Evolutionary conservation across 2,113 vertebrate genomes (phyloP), one percentile per base, ranked within the genome.

Genomic region (Engraulis encrasicolus): DNA sequence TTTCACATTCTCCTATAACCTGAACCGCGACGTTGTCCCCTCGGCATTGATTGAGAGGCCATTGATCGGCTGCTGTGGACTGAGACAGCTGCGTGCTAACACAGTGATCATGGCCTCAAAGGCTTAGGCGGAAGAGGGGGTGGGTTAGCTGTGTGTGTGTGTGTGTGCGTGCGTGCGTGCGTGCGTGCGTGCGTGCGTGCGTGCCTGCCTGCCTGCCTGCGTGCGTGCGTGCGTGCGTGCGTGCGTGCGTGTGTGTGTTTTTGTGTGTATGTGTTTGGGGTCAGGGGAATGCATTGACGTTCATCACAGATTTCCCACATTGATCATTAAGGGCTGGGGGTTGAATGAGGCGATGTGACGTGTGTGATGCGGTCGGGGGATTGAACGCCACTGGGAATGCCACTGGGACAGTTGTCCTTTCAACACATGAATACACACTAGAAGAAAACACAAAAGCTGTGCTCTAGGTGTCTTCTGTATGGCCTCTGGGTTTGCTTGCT

Each of bases 241-340:
- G n/a, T n/a, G n/a, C n/a, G n/a, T n/a, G n/a, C n/a, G n/a, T n/a
- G n/a, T n/a, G n/a, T n/a, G n/a, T n/a, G n/a, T n/a, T n/a, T n/a
- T n/a, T n/a, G n/a, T n/a, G n/a, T n/a, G n/a, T n/a, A n/a, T n/a
- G n/a, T n/a, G n/a, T n/a, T n/a, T n/a, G 40, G 40, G 40, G 40
- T 45, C 4, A 9, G 40, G 40, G 9, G 40, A 83, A 77, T 74
- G 34, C 37, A 61, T 79, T 23, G 80, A 31, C 86, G n/a, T n/a
- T n/a, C 49, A 82, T 81, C 78, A 49, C 85, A 49, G 79, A 71
- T 80, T 85, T 82, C 71, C 31, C 80, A 81, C 82, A 77, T 17
- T 49, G 82, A 80, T 66, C 38, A 79, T 74, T 88, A 34, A 31
- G 27, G 37, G 81, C 17, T 31, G 81, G 78, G 12, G 52, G 52